phyloP scores from a whole-genome alignment of 2,797 vertebrate genomes.

The Fratercula arctica region DNA sequence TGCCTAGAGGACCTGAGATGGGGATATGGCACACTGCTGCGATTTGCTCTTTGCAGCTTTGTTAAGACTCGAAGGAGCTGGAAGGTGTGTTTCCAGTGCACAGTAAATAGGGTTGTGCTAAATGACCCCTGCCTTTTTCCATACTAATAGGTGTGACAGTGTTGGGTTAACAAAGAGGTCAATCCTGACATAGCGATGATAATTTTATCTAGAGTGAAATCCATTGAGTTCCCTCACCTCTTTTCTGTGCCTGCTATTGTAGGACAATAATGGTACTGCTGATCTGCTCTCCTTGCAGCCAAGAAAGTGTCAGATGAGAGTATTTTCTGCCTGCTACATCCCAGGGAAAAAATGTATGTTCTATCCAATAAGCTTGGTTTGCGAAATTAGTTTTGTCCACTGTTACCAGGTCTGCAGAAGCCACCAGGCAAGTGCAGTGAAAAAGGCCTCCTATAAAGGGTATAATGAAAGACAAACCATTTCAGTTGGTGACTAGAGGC shows the following conservation, averaged over 20 bases:
- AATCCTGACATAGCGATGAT: slow-evolving; percentile 8
- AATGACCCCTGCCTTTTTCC: slow-evolving; percentile 29
- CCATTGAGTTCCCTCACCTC: slow-evolving; percentile 46
- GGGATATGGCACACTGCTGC: neutral
- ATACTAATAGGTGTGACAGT: slow-evolving; percentile 31
- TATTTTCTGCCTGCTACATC: slow-evolving; percentile 55
- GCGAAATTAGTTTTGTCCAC: slow-evolving; percentile 69
- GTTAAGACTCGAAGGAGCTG: neutral
- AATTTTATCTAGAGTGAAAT: slow-evolving; percentile 66
- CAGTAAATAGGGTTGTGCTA: slow-evolving; percentile 5
- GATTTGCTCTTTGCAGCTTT: slow-evolving; percentile 33
- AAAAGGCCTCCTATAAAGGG: slow-evolving; percentile 63
- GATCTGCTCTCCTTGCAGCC: slow-evolving; percentile 14
- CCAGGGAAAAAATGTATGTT: slow-evolving; percentile 54
- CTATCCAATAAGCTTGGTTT: slow-evolving; percentile 63
- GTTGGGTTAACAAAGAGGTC: slow-evolving; percentile 47
- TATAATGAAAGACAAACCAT: slow-evolving; percentile 70
- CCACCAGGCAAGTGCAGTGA: slow-evolving; percentile 52
- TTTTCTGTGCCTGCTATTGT: slow-evolving; percentile 46
- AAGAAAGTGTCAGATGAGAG: slow-evolving; percentile 56
- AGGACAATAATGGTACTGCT: slow-evolving; percentile 36
- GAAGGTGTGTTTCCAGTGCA: neutral
- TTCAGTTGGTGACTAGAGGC: slow-evolving; percentile 57
- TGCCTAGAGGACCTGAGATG: slow-evolving; percentile 14
- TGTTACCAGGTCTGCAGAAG: slow-evolving; percentile 70